Conservation (phyloP, 2,888 invertebrate species). For the Spodoptera picta region DNA sequence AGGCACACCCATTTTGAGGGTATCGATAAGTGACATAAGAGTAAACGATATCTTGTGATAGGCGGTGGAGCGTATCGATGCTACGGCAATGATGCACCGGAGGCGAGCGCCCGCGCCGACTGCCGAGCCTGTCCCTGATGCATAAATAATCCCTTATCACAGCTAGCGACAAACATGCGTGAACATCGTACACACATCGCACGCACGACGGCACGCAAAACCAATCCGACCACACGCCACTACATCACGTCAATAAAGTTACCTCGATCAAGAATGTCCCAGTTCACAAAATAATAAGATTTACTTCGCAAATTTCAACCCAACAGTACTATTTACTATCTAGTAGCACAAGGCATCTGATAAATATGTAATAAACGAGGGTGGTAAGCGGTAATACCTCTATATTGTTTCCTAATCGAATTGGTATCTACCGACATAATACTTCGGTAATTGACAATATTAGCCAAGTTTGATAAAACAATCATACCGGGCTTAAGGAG, state of each 20-base stretch:
- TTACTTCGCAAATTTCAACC: no score
- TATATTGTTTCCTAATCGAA: slow-evolving; percentile 49
- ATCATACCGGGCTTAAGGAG: neutral
- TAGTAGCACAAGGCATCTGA: slow-evolving; percentile 26
- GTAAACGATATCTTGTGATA: slow-evolving; percentile 41
- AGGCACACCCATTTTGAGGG: slow-evolving; percentile 44
- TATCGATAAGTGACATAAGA: slow-evolving; percentile 48
- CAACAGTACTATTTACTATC: slow-evolving; percentile 4
- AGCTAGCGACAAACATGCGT: slow-evolving; percentile 54
- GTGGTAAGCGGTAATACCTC: slow-evolving; percentile 31
- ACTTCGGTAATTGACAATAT: slow-evolving; percentile 22
- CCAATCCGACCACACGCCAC: slow-evolving; percentile 27
- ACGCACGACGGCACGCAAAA: slow-evolving; percentile 39
- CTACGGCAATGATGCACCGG: slow-evolving; percentile 54
- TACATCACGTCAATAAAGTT: slow-evolving; percentile 9
- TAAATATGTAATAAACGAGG: slow-evolving; percentile 27
- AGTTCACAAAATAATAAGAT: slow-evolving; percentile 11
- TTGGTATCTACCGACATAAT: slow-evolving; percentile 27
- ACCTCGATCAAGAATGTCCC: slow-evolving; percentile 5
- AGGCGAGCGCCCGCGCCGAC: slow-evolving; percentile 45
- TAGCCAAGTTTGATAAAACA: neutral
- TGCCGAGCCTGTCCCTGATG: slow-evolving; percentile 63
- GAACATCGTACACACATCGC: slow-evolving; percentile 52
- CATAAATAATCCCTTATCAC: slow-evolving; percentile 76
- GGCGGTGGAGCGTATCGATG: slow-evolving; percentile 57